phyloP scores from a whole-genome alignment of 2,888 invertebrate genomes.

The Cosmopolites sordidus region DNA sequence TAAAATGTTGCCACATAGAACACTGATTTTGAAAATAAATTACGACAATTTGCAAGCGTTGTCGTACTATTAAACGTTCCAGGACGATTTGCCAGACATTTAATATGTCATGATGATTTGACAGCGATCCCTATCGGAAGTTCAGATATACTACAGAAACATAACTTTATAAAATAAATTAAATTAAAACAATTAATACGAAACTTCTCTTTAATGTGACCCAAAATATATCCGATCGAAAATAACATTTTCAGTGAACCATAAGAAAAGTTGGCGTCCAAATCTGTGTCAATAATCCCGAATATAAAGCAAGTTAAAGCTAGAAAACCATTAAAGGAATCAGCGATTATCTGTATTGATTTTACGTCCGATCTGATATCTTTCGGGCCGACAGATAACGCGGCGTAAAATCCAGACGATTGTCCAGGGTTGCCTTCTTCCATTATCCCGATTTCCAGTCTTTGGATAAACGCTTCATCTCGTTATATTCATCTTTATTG shows the following conservation, averaged over 20 bases:
- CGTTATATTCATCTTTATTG: background rate
- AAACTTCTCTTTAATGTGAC: no score
- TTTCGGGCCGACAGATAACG: conserved; percentile 3
- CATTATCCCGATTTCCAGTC: background rate
- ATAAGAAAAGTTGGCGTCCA: conserved; percentile 16
- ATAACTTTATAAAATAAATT: no score
- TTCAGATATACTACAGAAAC: no score
- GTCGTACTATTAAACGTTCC: no score
- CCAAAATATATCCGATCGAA: background rate
- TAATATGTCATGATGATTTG: no score
- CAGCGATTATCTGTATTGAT: conserved; percentile 46
- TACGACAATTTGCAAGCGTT: no score
- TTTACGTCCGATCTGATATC: conserved; percentile 30
- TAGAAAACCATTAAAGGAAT: conserved; percentile 44
- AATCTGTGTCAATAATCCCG: conserved; percentile 20
- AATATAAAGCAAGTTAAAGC: conserved; percentile 37
- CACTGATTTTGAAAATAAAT: no score
- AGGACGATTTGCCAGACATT: no score
- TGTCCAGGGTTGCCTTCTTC: conserved; percentile 2
- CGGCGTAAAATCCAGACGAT: conserved; percentile 8
- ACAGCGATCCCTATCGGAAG: no score
- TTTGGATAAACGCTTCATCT: background rate
- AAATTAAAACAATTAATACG: no score
- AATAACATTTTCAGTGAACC: conserved; percentile 3
- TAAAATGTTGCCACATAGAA: no score